These are phyloP conservation scores for Aphaenogaster ashmeadi DNA, from an alignment of 1,140 invertebrate genomes.

Conservation along the genomic window DNA sequence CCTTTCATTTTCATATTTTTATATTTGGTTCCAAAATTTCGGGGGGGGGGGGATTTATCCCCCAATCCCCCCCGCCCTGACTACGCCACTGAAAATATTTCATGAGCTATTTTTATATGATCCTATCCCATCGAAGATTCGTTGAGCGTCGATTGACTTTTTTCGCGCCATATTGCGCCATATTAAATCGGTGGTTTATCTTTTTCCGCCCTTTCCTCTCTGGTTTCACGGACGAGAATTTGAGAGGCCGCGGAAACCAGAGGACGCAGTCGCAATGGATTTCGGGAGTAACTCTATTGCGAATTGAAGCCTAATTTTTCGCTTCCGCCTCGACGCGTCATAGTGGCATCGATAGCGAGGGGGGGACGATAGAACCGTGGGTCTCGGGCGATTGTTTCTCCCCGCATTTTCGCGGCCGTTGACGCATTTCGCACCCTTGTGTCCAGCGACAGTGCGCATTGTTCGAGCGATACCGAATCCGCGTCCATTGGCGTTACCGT, in stretches of 20 bases:
- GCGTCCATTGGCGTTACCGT: constrained; percentile 69
- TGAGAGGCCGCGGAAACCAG: constrained; percentile 54
- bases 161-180: background rate
- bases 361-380: background rate
- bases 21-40: too few species aligned
- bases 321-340: constrained; percentile 2
- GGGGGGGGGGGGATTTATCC: too few species aligned
- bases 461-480: constrained; percentile 73
- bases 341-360: background rate
- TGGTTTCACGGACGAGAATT: constrained; percentile 20
- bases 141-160: background rate
- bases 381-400: constrained; percentile 55
- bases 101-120: background rate
- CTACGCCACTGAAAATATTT: background rate
- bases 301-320: constrained; percentile 74
- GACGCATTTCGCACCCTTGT: constrained; percentile 65
- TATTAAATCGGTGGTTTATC: constrained; percentile 4
- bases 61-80: too few species aligned
- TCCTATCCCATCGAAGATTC: background rate
- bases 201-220: background rate
- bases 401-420: constrained; percentile 43
- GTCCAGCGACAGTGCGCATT: constrained; percentile 66
- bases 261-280: constrained; percentile 55
- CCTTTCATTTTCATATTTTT: too few species aligned
- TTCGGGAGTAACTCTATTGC: constrained; percentile 35